Conservation (phyloP, 2,797 vertebrate genomes). For the Liasis olivaceus region DNA sequence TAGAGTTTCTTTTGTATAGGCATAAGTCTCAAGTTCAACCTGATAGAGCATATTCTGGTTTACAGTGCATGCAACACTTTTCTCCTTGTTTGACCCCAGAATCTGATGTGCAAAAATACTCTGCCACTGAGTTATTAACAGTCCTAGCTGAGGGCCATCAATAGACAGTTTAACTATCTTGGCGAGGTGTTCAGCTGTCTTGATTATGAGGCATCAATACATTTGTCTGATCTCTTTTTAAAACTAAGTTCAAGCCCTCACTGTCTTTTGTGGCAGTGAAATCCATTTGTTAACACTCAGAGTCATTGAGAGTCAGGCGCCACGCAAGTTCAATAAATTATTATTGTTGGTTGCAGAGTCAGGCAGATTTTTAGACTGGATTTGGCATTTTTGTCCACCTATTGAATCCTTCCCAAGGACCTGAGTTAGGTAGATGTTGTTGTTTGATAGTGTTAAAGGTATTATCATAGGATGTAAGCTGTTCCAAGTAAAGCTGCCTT, state of each 20-base stretch:
- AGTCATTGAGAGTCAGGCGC: neutral
- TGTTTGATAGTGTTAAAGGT: too few relatives aligned
- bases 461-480: too few relatives aligned
- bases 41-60: neutral
- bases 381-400: too few relatives aligned
- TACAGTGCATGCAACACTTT: neutral
- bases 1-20: neutral
- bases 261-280: neutral
- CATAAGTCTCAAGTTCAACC: neutral
- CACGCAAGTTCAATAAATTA: neutral
- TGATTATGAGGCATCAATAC: neutral
- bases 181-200: neutral
- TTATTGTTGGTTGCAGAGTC: too few relatives aligned
- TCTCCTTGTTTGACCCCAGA: neutral
- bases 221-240: neutral
- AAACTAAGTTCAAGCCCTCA: neutral
- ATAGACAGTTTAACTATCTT: neutral
- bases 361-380: too few relatives aligned
- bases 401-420: too few relatives aligned
- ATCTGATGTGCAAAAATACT: neutral
- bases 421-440: too few relatives aligned
- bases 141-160: neutral
- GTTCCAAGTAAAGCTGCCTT: too few relatives aligned
- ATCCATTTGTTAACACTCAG: neutral
- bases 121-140: neutral